Base-by-base conservation (phyloP, 2,797 vertebrate genomes). In the Sebastes trivittatus region DNA sequence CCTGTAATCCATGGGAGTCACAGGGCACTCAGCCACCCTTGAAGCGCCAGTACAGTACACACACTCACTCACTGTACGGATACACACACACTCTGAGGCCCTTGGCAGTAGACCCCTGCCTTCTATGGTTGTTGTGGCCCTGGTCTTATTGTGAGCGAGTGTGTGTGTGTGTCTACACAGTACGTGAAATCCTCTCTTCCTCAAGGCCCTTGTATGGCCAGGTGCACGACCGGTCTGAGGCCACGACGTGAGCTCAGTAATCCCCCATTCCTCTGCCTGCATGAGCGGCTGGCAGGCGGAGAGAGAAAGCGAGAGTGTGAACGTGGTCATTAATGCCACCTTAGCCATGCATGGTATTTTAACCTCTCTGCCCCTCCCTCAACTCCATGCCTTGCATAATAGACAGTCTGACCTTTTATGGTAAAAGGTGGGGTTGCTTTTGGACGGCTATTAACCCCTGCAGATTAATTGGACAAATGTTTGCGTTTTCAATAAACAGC, bases 151-250 rank as follows among this genome's bases (percentile, higher is more conserved):
- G 64, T 85, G 81, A 65, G 72, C 36, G 77, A 55, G 38, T 42
- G 38, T 42, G 16, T 16, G 29, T 16, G 29, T 56, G 78, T 56
- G 64, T 81, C 77, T 68, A 78, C 82, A 71, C 63, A 78, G 76
- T 61, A 32, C 7, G 64, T 83, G 73, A 87, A 87, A 84, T 79
- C 77, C 74, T 83, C 66, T 69, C 79, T 82, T 90, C 82, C 80
- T 86, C 11, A 66, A 92, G 87, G 77, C 73, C 94, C 93, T 93
- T 94, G 93, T 95, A 94, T 89, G 94, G 93, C 91, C 88, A 89
- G 92, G 87, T 91, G 86, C 67, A 30, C 27, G 63, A 76, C 70
- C 20, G 6, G 49, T 90, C 78, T 69, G 59, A 89, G 70, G 86
- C 87, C 46, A 30, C 14, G 54, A 81, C 78, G 79, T 77, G 85